A percentile compares a stretch with the other conserved stretches of the same genome.
Evolutionary conservation across 2,113 vertebrate species (phyloP).

Genomic region (Hydrochoerus hydrochaeris): DNA sequence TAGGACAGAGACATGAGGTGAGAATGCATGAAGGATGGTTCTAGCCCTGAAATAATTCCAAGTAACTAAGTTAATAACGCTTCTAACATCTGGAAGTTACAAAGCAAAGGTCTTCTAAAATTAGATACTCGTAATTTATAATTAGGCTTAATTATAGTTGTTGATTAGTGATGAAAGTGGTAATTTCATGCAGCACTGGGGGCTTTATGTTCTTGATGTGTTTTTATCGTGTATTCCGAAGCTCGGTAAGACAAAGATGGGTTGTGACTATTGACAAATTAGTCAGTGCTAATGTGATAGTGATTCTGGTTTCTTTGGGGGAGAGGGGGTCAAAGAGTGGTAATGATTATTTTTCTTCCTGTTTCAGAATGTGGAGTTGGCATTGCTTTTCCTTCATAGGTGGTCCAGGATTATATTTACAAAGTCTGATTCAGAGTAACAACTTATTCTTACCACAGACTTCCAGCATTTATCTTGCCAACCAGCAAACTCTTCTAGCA

Average conservation of each 20-base stretch:
- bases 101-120: slow-evolving; percentile 76
- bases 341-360: neutral
- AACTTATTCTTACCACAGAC: neutral
- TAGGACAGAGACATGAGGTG: neutral
- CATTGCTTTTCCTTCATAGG: neutral
- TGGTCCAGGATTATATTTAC: neutral
- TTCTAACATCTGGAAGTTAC: slow-evolving; percentile 55
- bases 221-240: slow-evolving; percentile 46
- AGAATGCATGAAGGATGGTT: neutral
- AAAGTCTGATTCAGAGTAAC: neutral
- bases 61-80: slow-evolving; percentile 66
- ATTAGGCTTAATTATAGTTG: slow-evolving; percentile 74
- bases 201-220: neutral
- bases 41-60: slow-evolving; percentile 48
- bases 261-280: slow-evolving; percentile 51
- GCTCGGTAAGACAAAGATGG: slow-evolving; percentile 43
- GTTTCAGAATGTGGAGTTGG: neutral
- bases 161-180: slow-evolving; percentile 70
- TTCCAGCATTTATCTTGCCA: slow-evolving; percentile 27
- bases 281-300: slow-evolving; percentile 27
- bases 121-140: slow-evolving; percentile 76
- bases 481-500: neutral
- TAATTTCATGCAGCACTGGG: slow-evolving; percentile 61
- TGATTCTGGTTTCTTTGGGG: slow-evolving; percentile 42
- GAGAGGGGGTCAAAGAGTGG: neutral